Base-by-base conservation (phyloP, 2,888 invertebrate species). In the Plemyria rubiginata region DNA sequence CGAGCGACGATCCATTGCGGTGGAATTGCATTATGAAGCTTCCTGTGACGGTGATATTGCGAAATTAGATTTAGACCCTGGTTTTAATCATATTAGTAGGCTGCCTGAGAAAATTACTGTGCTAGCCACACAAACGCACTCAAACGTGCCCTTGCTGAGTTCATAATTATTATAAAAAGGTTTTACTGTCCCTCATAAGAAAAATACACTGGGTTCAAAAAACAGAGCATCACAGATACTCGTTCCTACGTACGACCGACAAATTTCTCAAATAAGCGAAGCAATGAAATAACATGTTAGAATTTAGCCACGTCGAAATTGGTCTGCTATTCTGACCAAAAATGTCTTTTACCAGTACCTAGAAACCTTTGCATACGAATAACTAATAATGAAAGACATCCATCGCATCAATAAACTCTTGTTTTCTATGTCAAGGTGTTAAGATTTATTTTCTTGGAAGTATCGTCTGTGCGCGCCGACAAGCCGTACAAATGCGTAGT, bases 401-500 rank as follows among this genome's bases (percentile, higher is more conserved):
- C 13, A 29, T 29, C 50, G n/a, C 9, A 22, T 54, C 4, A 32
- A 29, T 8, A 49, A 13, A 49, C 29, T 16, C 9, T 11, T 52
- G 22, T 28, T n/a, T 56, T 45, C 38, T 60, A 60, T 41, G 36
- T 53, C 57, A 43, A 59, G 40, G 52, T 51, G 54, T n/a, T 58
- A 55, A 52, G 57, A 58, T 51, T 36, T 41, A 58, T 54, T 52
- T 61, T 63, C 62, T 54, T 55, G 61, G 55, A 50, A 66, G 62
- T 54, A 12, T 54, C 54, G 41, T 45, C 13, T 54, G 48, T 28
- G 63, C 54, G 55, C 60, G 50, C 70, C 68, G 70, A 68, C 56
- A 67, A 73, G 73, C 71, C 77, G 75, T 74, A 72, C 70, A 71
- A 69, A 68, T 69, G 72, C 71, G 68, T 84, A 79, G 83, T 84